phyloP scores from a whole-genome alignment of 2,797 vertebrate species.

The Pipistrellus pipistrellus region DNA sequence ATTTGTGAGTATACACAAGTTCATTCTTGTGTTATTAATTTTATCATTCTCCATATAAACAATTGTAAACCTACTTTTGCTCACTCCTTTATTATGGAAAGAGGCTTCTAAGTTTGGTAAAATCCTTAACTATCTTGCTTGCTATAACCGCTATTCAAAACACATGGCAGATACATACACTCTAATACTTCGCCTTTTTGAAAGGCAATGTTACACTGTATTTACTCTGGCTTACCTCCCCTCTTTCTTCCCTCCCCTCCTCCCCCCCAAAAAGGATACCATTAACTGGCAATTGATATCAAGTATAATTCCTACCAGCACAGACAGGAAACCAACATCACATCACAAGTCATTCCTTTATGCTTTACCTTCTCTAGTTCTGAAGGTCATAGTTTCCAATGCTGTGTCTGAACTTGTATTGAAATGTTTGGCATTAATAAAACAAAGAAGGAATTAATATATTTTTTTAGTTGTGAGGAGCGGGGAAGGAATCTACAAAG shows the following conservation, averaged over 20 bases:
- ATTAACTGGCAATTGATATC: background rate
- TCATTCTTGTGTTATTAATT: background rate
- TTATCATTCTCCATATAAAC: background rate
- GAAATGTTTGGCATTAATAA: conserved; percentile 85
- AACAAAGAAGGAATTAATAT: conserved; percentile 87
- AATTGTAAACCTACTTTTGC: background rate
- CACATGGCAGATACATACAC: background rate
- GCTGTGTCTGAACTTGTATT: conserved; percentile 87
- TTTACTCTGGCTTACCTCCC: background rate
- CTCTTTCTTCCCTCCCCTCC: too few relatives aligned
- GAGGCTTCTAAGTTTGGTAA: conserved; percentile 15
- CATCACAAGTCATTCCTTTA: conserved; percentile 2
- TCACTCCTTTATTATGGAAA: conserved; percentile 8
- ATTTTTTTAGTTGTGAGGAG: conserved; percentile 78
- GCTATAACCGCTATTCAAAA: background rate
- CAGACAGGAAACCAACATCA: background rate
- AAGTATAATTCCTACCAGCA: conserved; percentile 30
- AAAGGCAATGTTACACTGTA: background rate
- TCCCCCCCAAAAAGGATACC: too few relatives aligned
- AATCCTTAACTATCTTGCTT: conserved; percentile 4
- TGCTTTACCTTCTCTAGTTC: conserved; percentile 63
- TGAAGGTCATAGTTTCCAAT: conserved; percentile 78
- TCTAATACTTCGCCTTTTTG: background rate
- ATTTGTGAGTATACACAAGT: background rate
- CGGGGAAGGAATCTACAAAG: conserved; percentile 77